Percentiles rank a stretch among this genome's conserved stretches.
phyloP scores from a whole-genome alignment of 2,888 invertebrate species.

The Hydropsyche betteni region DNA sequence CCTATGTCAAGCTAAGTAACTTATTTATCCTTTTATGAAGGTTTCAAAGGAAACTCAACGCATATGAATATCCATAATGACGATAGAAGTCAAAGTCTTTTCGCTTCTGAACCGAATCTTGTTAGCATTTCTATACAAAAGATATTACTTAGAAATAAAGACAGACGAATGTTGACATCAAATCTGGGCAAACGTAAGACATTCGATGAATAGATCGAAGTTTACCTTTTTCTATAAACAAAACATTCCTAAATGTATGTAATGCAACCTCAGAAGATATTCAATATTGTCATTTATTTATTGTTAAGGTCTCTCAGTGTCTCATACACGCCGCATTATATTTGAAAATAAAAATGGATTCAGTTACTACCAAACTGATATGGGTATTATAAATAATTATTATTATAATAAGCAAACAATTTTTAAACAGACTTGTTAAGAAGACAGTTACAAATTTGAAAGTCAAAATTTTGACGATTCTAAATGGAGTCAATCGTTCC shows the following conservation, averaged over 20 bases:
- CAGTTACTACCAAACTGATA: too few species aligned
- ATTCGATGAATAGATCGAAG: background rate
- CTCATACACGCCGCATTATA: too few species aligned
- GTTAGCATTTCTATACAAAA: conserved; percentile 16
- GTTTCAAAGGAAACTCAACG: conserved; percentile 8
- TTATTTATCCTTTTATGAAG: background rate
- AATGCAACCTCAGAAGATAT: background rate
- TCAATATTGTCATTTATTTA: too few species aligned
- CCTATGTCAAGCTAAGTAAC: background rate
- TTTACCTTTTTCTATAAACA: background rate
- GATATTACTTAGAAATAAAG: background rate
- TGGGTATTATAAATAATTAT: too few species aligned
- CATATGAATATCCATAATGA: conserved; percentile 13
- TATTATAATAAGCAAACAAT: too few species aligned
- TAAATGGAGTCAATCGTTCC: too few species aligned
- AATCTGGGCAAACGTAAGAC: background rate
- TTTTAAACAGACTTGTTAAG: too few species aligned
- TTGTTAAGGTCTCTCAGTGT: too few species aligned
- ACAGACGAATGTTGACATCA: too few species aligned
- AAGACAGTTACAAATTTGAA: too few species aligned
- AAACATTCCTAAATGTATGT: background rate
- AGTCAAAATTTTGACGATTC: too few species aligned
- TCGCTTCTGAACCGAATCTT: background rate
- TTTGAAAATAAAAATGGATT: too few species aligned
- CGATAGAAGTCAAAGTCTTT: conserved; percentile 1